phyloP scores from a whole-genome alignment of 2,113 vertebrate species.

The Furnarius figulus region DNA sequence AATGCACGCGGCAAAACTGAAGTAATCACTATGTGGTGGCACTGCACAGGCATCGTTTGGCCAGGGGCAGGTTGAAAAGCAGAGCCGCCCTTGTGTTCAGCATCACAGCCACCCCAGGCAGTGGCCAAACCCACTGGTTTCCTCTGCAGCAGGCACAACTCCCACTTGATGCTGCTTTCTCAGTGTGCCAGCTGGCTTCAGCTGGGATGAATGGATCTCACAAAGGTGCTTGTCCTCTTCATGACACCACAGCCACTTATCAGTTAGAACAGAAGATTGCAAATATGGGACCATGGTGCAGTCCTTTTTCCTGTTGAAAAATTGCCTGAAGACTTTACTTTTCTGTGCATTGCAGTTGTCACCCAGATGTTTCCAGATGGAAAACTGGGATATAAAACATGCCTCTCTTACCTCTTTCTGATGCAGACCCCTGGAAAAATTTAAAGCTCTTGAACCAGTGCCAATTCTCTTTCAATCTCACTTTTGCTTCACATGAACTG shows the following conservation, averaged over 20 bases:
- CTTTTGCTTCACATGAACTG: background rate
- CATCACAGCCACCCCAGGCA: accelerated
- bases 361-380: background rate
- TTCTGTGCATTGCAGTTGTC: background rate
- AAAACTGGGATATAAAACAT: background rate
- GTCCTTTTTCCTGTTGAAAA: background rate
- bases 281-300: background rate
- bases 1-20: accelerated
- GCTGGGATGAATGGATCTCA: background rate
- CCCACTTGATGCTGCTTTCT: background rate
- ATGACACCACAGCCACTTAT: background rate
- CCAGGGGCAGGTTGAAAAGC: background rate
- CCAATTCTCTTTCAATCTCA: background rate
- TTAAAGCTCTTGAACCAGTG: background rate
- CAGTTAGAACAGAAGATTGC: background rate
- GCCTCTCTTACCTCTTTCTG: background rate
- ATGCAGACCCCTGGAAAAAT: background rate
- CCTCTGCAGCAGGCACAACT: background rate
- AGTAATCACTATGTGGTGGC: accelerated
- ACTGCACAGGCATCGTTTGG: background rate
- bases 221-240: background rate
- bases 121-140: accelerated
- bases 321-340: background rate
- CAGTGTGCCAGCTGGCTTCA: accelerated
- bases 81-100: background rate